phyloP scores from a whole-genome alignment of 2,797 vertebrate genomes.

The Peromyscus attwateri region DNA sequence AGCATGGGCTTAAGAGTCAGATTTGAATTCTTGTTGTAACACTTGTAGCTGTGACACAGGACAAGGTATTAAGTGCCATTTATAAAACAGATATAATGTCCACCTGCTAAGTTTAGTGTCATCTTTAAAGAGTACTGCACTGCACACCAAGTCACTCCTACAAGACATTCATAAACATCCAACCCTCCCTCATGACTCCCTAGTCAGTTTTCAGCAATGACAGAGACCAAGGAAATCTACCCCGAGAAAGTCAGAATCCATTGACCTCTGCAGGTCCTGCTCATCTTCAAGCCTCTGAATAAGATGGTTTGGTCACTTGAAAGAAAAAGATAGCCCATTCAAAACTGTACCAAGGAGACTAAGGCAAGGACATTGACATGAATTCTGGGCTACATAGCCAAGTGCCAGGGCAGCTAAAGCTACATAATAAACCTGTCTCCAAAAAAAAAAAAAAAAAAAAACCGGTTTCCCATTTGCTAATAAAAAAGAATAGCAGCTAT shows the following conservation, averaged over 20 bases:
- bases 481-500: neutral
- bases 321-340: neutral
- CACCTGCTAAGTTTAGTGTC: neutral
- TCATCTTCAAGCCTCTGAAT: neutral
- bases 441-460: neutral
- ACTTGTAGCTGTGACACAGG: neutral
- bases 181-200: neutral
- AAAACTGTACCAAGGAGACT: neutral
- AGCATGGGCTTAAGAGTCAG: neutral
- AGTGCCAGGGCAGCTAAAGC: neutral
- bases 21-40: neutral
- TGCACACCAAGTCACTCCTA: neutral
- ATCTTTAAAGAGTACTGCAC: neutral
- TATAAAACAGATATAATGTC: slow-evolving; percentile 23
- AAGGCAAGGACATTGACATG: neutral
- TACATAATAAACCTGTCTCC: neutral
- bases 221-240: neutral
- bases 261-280: neutral
- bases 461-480: neutral
- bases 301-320: neutral
- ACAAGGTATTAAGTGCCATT: neutral
- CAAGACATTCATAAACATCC: neutral
- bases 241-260: neutral
- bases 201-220: neutral
- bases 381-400: neutral